These are phyloP conservation scores for Oxycera nigricornis DNA, from an alignment of 2,888 invertebrate genomes.

Conservation along the genomic window DNA sequence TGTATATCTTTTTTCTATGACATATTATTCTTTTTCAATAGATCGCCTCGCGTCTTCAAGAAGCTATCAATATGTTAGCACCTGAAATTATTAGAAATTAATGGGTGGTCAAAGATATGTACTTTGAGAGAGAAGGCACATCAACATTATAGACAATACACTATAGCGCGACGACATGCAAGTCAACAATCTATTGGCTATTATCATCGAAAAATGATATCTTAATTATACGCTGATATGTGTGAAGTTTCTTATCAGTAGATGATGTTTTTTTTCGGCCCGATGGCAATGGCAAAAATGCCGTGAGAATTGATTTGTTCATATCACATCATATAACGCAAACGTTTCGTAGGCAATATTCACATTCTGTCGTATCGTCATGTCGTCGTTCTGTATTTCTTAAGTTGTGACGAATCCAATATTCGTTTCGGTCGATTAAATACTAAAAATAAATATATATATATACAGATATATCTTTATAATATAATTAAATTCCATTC, in stretches of 20 bases:
- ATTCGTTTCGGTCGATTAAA: conserved; percentile 26
- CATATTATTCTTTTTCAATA: no score
- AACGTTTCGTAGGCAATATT: neutral
- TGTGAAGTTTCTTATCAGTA: conserved; percentile 33
- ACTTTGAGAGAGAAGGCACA: no score
- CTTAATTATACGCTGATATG: conserved; percentile 35
- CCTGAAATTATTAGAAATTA: no score
- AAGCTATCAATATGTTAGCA: no score
- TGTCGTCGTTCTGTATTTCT: conserved; percentile 12
- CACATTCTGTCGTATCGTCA: conserved; percentile 19
- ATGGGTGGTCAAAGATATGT: no score
- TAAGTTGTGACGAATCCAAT: conserved; percentile 37
- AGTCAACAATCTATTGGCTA: conserved; percentile 16
- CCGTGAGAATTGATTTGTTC: conserved; percentile 38
- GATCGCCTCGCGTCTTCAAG: neutral
- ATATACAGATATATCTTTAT: neutral
- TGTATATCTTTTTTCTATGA: no score
- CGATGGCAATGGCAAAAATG: conserved; percentile 34
- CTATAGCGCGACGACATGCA: neutral
- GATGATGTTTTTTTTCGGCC: conserved; percentile 12
- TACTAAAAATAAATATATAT: neutral
- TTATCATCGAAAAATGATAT: conserved; percentile 34
- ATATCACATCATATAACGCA: neutral
- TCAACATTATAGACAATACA: neutral
- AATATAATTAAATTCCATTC: conserved; percentile 7